phyloP scores from a whole-genome alignment of 2,888 invertebrate species.

The Reticulitermes lucifugus region DNA sequence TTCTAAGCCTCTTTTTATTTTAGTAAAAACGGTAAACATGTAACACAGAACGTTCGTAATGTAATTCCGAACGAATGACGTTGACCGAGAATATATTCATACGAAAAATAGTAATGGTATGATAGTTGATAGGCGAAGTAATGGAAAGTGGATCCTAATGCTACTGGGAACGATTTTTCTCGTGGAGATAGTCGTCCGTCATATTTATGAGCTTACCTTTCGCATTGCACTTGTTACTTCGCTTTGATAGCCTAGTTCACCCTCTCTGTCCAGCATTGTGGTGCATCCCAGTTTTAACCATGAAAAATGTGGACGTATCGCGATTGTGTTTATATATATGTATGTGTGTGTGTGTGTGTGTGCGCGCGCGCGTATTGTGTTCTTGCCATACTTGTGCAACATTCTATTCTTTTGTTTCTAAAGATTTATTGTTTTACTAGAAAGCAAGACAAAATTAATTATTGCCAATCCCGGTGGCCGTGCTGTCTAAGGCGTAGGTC shows the following conservation, averaged over 20 bases:
- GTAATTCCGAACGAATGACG: not conserved
- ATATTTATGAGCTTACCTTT: not conserved
- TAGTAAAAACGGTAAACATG: too few relatives aligned
- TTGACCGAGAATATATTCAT: not conserved
- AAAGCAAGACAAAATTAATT: not conserved
- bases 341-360: not conserved
- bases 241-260: not conserved
- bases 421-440: not conserved
- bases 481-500: too few relatives aligned
- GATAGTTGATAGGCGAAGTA: not conserved
- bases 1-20: too few relatives aligned
- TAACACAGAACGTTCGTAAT: not conserved
- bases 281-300: not conserved
- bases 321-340: not conserved
- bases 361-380: not conserved
- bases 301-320: not conserved
- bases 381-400: not conserved
- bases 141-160: not conserved
- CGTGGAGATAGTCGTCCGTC: not conserved
- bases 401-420: constrained; percentile 7
- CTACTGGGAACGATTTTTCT: not conserved
- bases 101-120: constrained; percentile 2
- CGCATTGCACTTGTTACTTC: not conserved
- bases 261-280: not conserved
- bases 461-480: not conserved